Percentiles rank a stretch among this genome's conserved stretches.
Conservation (phyloP, 2,113 vertebrate genomes). For the Tapirus terrestris region DNA sequence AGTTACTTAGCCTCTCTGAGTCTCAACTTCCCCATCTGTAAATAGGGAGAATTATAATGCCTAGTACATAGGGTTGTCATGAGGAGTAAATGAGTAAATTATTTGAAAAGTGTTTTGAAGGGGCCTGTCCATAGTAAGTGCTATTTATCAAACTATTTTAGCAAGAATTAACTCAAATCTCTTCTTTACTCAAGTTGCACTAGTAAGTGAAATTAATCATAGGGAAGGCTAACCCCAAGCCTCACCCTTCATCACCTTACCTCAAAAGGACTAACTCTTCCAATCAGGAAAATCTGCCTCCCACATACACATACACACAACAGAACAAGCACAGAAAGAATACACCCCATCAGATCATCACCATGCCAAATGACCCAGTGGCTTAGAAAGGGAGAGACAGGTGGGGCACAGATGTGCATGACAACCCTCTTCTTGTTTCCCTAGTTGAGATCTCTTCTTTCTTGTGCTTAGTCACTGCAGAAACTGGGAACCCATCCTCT, state of each 20-base stretch:
- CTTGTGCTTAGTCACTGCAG: neutral
- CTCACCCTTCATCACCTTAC: neutral
- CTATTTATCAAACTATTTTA: neutral
- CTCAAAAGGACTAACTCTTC: neutral
- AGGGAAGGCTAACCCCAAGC: neutral
- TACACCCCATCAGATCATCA: neutral
- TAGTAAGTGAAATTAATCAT: neutral
- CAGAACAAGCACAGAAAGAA: neutral
- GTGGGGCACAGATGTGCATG: accelerated
- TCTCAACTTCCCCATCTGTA: neutral
- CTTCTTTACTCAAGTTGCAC: neutral
- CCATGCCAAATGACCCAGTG: neutral
- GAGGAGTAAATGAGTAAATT: neutral
- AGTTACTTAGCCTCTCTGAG: neutral
- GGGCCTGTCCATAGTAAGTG: neutral
- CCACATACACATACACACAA: neutral
- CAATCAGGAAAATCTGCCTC: neutral
- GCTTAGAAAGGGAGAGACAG: neutral
- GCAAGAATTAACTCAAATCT: neutral
- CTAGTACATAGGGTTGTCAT: neutral
- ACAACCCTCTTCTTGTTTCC: too few species aligned
- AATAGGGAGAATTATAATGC: neutral
- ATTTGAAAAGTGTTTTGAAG: neutral
- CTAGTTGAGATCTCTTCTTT: neutral
- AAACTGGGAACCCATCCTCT: neutral